phyloP scores from a whole-genome alignment of 2,113 vertebrate genomes.

The Amblyornis subalaris region DNA sequence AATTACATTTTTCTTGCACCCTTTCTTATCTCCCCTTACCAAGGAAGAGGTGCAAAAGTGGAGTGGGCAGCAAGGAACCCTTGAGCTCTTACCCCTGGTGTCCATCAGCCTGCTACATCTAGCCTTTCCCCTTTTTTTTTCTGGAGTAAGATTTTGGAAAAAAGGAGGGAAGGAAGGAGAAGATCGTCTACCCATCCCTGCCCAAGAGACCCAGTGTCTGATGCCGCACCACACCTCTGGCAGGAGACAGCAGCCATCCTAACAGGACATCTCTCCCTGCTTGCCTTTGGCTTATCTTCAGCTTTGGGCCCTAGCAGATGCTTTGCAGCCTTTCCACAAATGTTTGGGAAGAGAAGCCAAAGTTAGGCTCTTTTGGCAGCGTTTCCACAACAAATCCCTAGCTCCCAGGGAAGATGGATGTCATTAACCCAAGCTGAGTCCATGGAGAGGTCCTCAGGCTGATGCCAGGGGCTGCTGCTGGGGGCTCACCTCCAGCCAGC shows the following conservation, averaged over 20 bases:
- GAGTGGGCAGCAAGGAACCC: not conserved
- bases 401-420: not conserved
- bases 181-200: not conserved
- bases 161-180: not conserved
- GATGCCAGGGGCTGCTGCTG: constrained; percentile 19
- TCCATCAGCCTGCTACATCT: not conserved
- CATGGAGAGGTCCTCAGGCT: not conserved
- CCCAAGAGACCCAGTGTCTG: not conserved
- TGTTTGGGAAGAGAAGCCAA: constrained; percentile 52
- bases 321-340: constrained; percentile 37
- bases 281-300: not conserved
- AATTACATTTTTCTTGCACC: not conserved
- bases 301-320: not conserved
- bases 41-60: not conserved
- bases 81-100: not conserved
- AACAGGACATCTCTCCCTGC: not conserved
- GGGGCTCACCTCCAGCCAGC: not conserved
- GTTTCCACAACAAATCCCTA: constrained; percentile 31
- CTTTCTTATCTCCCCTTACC: not conserved
- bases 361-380: constrained; percentile 28
- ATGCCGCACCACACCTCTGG: not conserved
- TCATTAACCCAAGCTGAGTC: constrained; percentile 15
- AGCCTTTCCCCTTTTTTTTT: not conserved
- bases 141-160: not conserved
- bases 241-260: not conserved